Evolutionary conservation across 2,797 vertebrate species (phyloP).

Genomic region (Cuniculus paca): DNA sequence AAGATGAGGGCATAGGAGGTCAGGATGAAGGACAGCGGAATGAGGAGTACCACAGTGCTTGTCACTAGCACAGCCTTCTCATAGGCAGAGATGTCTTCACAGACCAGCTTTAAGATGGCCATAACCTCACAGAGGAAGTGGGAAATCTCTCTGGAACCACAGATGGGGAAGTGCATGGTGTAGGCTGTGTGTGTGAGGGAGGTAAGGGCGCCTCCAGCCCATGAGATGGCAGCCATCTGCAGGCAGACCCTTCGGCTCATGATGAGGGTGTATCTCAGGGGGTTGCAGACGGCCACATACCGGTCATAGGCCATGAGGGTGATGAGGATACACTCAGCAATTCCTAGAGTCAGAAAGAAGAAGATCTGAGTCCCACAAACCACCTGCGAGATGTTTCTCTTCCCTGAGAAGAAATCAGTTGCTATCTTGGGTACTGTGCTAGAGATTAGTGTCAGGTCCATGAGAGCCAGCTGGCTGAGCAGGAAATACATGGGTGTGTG

Average conservation of each 20-base stretch:
- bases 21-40: background rate
- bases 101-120: constrained; percentile 55
- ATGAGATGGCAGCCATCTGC: background rate
- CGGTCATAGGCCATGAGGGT: background rate
- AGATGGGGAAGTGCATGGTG: background rate
- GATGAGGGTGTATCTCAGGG: background rate
- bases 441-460: constrained; percentile 12
- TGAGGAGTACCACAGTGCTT: background rate
- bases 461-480: constrained; percentile 11
- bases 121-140: constrained; percentile 66
- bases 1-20: constrained; percentile 18
- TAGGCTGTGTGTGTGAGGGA: background rate
- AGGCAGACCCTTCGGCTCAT: constrained; percentile 33
- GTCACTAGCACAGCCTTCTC: constrained; percentile 26
- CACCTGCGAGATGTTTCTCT: background rate
- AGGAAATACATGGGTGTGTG: background rate
- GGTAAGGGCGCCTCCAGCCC: background rate
- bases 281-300: background rate
- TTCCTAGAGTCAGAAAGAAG: constrained; percentile 20
- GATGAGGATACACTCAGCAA: constrained; percentile 3
- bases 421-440: background rate
- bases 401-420: background rate
- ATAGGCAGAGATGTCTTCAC: constrained; percentile 48
- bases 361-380: constrained; percentile 30
- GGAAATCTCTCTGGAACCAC: constrained; percentile 15